phyloP scores from a whole-genome alignment of 2,888 invertebrate species.

The Congeria kusceri region DNA sequence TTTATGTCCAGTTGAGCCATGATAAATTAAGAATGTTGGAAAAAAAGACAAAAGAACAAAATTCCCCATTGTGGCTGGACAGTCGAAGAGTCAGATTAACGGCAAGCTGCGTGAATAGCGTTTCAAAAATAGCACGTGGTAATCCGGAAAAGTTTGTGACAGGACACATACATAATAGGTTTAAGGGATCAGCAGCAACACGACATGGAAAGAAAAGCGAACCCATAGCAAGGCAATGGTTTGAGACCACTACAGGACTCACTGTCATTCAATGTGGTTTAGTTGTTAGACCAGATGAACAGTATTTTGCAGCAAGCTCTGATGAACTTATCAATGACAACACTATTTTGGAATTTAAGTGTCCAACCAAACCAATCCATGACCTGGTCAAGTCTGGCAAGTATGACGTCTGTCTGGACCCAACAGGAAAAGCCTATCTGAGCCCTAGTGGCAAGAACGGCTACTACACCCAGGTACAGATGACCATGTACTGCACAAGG shows the following conservation, averaged over 20 bases:
- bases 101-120: slow-evolving; percentile 16
- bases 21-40: background rate
- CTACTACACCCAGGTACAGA: slow-evolving; percentile 29
- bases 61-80: slow-evolving; percentile 24
- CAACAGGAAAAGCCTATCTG: background rate
- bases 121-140: slow-evolving; percentile 32
- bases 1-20: too few species aligned
- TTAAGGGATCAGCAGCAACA: slow-evolving; percentile 32
- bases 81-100: slow-evolving; percentile 25
- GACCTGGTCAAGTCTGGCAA: background rate
- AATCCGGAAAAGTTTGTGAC: slow-evolving; percentile 32
- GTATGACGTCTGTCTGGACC: too few species aligned
- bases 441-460: slow-evolving; percentile 33
- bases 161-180: slow-evolving; percentile 22
- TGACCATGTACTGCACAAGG: slow-evolving; percentile 29
- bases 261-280: slow-evolving; percentile 14
- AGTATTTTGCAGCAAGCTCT: slow-evolving; percentile 39
- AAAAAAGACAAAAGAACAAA: slow-evolving; percentile 16
- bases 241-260: slow-evolving; percentile 8
- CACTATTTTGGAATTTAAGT: slow-evolving; percentile 38
- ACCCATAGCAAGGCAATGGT: slow-evolving; percentile 21
- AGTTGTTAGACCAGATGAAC: slow-evolving; percentile 12
- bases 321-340: slow-evolving; percentile 24
- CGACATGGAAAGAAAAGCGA: slow-evolving; percentile 29
- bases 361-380: slow-evolving; percentile 17